These are phyloP conservation scores for Dusona sp. DNA, from an alignment of 2,888 invertebrate species.

Conservation along the genomic window DNA sequence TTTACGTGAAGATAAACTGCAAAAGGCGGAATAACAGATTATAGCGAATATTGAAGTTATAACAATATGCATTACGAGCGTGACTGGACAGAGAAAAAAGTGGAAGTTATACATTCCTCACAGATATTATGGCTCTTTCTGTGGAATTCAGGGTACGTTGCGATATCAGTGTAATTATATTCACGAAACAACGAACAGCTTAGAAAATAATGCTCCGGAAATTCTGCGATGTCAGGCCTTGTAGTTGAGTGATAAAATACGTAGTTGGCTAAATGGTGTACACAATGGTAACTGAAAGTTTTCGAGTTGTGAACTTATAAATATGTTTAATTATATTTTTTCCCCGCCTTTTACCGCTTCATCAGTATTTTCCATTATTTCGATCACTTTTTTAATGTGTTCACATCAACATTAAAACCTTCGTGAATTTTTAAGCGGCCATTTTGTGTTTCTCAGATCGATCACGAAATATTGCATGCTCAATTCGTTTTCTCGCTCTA, in stretches of 20 bases:
- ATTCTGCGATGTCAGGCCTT: neutral
- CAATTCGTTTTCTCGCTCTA: slow-evolving; percentile 41
- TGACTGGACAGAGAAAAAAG: neutral
- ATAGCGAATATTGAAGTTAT: neutral
- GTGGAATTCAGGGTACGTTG: neutral
- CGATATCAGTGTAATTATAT: slow-evolving; percentile 2
- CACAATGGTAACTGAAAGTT: neutral
- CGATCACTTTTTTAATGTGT: neutral
- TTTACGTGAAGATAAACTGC: neutral
- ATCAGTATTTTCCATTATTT: neutral
- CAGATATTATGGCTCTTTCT: neutral
- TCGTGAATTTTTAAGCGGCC: slow-evolving; percentile 7
- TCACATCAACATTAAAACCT: neutral
- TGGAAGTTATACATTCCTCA: neutral
- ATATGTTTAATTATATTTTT: neutral
- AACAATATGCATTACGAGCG: too few relatives aligned
- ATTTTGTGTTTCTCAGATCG: slow-evolving; percentile 43
- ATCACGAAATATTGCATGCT: slow-evolving; percentile 34
- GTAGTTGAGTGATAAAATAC: neutral
- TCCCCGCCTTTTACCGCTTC: neutral
- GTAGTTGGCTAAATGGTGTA: neutral
- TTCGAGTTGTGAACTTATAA: neutral
- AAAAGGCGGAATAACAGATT: slow-evolving; percentile 1
- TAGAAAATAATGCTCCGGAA: neutral
- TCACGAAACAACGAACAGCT: neutral